Base-by-base conservation (phyloP, 2,113 vertebrate species). In the Microcebus griseorufus region DNA sequence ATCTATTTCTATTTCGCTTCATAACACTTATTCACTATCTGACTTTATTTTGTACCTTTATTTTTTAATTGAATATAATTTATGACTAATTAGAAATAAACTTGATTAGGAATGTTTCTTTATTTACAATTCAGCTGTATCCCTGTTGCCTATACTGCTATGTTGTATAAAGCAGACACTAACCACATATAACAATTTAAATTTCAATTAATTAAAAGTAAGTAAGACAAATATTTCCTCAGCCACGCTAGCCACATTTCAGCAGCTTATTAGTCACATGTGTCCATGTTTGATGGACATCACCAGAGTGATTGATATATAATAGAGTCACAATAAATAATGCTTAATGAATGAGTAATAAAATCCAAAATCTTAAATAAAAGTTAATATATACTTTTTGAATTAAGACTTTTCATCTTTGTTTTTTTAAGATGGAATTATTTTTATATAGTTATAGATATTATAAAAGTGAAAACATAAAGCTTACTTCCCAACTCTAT, bases 21-120 rank as follows among this genome's bases (percentile, higher is more conserved):
- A 39, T 88, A 79, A 73, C 12, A 64, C 12, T 42, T 64, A 69
- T 51, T 58, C 17, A 64, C 42, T 55, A 62, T 3, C 16, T 90
- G 27, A 18, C 34, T 27, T 53, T 39, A 34, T 79, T 39, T 27
- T 75, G 9, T 11, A 20, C 16, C n/a, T 85, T 91, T 67, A 55
- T 65, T 89, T 91, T 92, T 75, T 58, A 86, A 85, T 32, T 73
- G 2, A 55, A 6, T 62, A 6, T 72, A 17, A 62, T 64, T 82
- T 84, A 65, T 91, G 11, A 70, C 42, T 82, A 67, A 58, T 72
- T 79, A 94, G 79, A 92, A 95, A 81, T 25, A 81, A 91, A 27
- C 8, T 65, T 90, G 53, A 58, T 86, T 55, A 83, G 34, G 5
- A 10, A 64, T 6, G 2, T 79, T 67, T 73, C 13, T 91, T 90